These are phyloP conservation scores for Eupleurogrammus muticus DNA, from an alignment of 2,797 vertebrate genomes.

Conservation along the genomic window DNA sequence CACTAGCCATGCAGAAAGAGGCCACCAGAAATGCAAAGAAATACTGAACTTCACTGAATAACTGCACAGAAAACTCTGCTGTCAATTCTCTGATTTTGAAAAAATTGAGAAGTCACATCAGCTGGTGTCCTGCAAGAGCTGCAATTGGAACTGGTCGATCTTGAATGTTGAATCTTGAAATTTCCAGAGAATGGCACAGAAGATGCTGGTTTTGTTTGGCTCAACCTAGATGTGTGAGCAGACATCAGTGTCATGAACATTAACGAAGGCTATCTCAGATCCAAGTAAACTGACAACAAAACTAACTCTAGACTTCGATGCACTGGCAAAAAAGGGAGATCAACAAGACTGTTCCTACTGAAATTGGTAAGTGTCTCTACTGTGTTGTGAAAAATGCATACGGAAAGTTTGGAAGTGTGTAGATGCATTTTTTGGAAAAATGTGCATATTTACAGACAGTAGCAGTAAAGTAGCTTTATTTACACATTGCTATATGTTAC, in stretches of 20 bases:
- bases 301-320: conserved; percentile 30
- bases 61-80: conserved; percentile 50
- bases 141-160: conserved; percentile 35
- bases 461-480: no score
- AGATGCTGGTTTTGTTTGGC: background rate
- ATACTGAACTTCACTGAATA: conserved; percentile 45
- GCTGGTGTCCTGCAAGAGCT: conserved; percentile 48
- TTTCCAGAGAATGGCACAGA: background rate
- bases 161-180: conserved; percentile 14
- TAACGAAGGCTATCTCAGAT: background rate
- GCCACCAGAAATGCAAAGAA: conserved; percentile 9
- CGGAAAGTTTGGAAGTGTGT: no score
- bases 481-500: no score
- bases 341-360: conserved; percentile 19
- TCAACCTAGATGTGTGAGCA: background rate
- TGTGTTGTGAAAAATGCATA: no score
- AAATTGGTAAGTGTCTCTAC: background rate
- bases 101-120: conserved; percentile 32
- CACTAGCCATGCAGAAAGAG: conserved; percentile 21
- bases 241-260: conserved; percentile 6
- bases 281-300: conserved; percentile 19
- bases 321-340: conserved; percentile 15
- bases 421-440: no score
- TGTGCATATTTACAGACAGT: no score
- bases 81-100: conserved; percentile 50